A percentile compares a stretch with the other conserved stretches of the same genome.
These are phyloP conservation scores for Physella acuta DNA, from an alignment of 1,140 invertebrate species.

Conservation along the genomic window DNA sequence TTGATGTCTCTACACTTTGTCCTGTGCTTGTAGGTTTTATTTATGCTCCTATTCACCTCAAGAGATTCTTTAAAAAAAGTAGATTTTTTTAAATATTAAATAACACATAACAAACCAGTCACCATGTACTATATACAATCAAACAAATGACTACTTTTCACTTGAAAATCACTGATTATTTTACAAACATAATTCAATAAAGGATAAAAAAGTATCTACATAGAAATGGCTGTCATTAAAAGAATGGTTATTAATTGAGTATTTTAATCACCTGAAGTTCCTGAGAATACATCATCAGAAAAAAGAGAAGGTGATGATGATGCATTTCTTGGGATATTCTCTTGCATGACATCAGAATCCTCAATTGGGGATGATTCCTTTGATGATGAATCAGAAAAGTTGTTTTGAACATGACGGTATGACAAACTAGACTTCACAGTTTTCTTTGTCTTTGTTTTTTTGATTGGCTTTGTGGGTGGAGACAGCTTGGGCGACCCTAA, in stretches of 20 bases:
- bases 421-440: not conserved
- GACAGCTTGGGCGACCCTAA: not conserved
- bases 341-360: not conserved
- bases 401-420: not conserved
- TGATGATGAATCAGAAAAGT: not conserved
- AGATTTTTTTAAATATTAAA: no score
- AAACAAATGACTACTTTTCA: no score
- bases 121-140: no score
- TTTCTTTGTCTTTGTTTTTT: not conserved
- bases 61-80: no score
- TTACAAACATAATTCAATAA: not conserved
- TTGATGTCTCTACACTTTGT: no score
- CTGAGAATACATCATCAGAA: conserved; percentile 8
- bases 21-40: no score
- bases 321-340: no score
- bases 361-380: no score
- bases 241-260: not conserved
- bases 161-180: no score
- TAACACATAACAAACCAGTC: no score
- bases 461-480: not conserved
- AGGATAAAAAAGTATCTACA: not conserved
- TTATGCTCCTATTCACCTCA: no score
- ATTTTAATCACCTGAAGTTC: not conserved
- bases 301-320: conserved; percentile 1
- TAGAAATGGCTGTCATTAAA: not conserved